These are phyloP conservation scores for Ptycholaimellus sp. DNA, from an alignment of 2,888 invertebrate species.

Conservation along the genomic window DNA sequence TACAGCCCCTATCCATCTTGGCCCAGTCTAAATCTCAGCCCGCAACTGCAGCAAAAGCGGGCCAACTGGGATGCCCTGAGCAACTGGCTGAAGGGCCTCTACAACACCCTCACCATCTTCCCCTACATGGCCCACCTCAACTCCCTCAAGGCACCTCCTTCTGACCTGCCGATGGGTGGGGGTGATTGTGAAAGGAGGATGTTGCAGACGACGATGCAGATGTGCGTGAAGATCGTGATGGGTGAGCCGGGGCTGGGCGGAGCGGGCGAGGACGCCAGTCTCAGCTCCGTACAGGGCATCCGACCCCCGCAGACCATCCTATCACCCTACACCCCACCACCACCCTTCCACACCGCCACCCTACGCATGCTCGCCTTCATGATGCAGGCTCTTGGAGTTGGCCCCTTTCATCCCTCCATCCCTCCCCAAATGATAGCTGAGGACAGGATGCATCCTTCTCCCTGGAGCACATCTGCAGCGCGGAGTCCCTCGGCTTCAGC, in stretches of 20 bases:
- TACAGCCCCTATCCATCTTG: neutral
- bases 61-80: conserved; percentile 94
- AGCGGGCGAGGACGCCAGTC: conserved; percentile 12
- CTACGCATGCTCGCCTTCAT: conserved; percentile 76
- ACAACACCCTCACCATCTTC: conserved; percentile 70
- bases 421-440: neutral
- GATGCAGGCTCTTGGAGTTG: conserved; percentile 68
- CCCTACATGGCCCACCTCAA: conserved; percentile 81
- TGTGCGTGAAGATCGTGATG: conserved; percentile 19
- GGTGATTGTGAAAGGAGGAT: too few species aligned
- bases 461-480: conserved; percentile 78
- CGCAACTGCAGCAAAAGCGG: conserved; percentile 41
- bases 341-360: conserved; percentile 83
- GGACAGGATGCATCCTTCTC: conserved; percentile 22
- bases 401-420: neutral
- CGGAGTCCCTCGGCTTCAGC: conserved; percentile 53
- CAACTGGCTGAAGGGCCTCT: conserved; percentile 56
- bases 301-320: conserved; percentile 20
- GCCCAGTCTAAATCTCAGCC: neutral
- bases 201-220: conserved; percentile 25
- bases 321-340: conserved; percentile 42
- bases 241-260: conserved; percentile 16
- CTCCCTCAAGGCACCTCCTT: conserved; percentile 55
- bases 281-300: conserved; percentile 12
- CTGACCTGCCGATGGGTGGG: neutral